Evolutionary conservation across 2,888 invertebrate species (phyloP).

Genomic region (Euclidia mi): DNA sequence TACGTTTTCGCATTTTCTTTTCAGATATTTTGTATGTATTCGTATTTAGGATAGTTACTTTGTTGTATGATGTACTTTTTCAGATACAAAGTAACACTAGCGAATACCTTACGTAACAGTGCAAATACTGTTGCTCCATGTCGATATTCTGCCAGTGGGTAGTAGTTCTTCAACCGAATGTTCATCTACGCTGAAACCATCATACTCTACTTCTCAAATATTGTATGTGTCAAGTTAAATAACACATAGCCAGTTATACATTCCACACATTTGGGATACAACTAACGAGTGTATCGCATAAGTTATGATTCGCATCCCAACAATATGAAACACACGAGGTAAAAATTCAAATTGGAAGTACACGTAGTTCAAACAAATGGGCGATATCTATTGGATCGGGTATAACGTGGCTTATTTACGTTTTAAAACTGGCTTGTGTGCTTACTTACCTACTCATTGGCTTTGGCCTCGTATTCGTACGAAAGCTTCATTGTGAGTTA

Average conservation of each 20-base stretch:
- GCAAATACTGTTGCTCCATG: too few relatives aligned
- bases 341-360: slow-evolving; percentile 46
- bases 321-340: slow-evolving; percentile 36
- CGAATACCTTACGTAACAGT: too few relatives aligned
- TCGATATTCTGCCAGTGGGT: too few relatives aligned
- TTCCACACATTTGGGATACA: slow-evolving; percentile 30
- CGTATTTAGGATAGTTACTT: background rate
- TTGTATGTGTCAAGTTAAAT: too few relatives aligned
- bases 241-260: too few relatives aligned
- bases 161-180: too few relatives aligned
- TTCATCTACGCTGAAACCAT: too few relatives aligned
- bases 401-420: slow-evolving; percentile 56
- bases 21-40: background rate
- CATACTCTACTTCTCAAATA: too few relatives aligned
- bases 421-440: slow-evolving; percentile 57
- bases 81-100: background rate
- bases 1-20: slow-evolving; percentile 12
- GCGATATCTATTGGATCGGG: slow-evolving; percentile 58
- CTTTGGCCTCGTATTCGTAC: slow-evolving; percentile 49
- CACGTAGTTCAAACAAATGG: slow-evolving; percentile 55
- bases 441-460: slow-evolving; percentile 59
- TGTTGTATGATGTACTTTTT: background rate
- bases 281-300: slow-evolving; percentile 31
- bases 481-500: slow-evolving; percentile 27
- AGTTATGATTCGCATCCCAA: slow-evolving; percentile 36